Percentiles rank a stretch among this genome's conserved stretches.
Conservation (phyloP, 2,888 invertebrate genomes). For the Leistus spinibarbis region DNA sequence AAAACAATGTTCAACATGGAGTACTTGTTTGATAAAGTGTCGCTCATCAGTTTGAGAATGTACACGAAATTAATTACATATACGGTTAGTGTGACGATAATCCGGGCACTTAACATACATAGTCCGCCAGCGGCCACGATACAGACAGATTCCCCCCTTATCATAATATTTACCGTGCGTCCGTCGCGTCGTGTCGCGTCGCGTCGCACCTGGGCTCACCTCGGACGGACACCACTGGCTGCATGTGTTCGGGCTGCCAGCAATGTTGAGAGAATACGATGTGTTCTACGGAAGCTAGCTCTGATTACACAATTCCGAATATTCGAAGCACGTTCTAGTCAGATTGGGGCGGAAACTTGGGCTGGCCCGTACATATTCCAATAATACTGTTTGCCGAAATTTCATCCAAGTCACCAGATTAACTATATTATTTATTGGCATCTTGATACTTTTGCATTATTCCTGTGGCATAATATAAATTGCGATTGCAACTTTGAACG, state of each 20-base stretch:
- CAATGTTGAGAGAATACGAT: not conserved
- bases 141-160: not conserved
- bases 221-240: not conserved
- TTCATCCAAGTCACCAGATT: not conserved
- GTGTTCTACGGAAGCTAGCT: not conserved
- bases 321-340: not conserved
- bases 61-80: not conserved
- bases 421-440: not conserved
- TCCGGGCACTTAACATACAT: not conserved
- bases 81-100: not conserved
- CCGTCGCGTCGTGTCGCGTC: too few relatives aligned
- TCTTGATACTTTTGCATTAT: not conserved
- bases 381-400: not conserved
- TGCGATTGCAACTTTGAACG: too few relatives aligned
- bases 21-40: too few relatives aligned
- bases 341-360: not conserved
- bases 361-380: not conserved
- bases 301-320: constrained; percentile 7
- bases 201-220: not conserved
- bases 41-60: not conserved
- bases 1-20: too few relatives aligned
- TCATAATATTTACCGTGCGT: not conserved
- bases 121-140: not conserved
- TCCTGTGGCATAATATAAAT: too few relatives aligned
- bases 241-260: not conserved